Evolutionary conservation across 2,113 vertebrate genomes (phyloP).

Genomic region (Ciconia stormi): DNA sequence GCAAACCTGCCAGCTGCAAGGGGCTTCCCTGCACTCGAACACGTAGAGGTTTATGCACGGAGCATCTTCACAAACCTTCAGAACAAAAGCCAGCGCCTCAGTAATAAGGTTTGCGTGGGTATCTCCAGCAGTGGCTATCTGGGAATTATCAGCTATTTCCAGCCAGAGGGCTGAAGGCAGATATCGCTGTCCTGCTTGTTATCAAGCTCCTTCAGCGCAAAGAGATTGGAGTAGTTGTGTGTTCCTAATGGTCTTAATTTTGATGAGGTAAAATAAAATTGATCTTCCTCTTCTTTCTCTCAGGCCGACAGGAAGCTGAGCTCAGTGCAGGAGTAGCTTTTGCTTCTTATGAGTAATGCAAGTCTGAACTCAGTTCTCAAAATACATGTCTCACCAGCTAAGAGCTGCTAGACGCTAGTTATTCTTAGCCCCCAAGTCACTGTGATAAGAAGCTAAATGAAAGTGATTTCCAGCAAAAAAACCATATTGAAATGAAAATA

Average conservation of each 20-base stretch:
- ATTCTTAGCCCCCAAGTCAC: slow-evolving; percentile 38
- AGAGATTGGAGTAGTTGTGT: neutral
- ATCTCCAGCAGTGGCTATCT: neutral
- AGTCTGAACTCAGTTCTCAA: slow-evolving; percentile 22
- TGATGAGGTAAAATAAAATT: neutral
- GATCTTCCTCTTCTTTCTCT: neutral
- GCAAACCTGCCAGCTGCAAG: neutral
- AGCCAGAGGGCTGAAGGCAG: neutral
- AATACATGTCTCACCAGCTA: slow-evolving; percentile 16
- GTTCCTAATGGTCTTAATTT: neutral
- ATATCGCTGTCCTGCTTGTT: neutral
- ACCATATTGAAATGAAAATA: slow-evolving; percentile 29
- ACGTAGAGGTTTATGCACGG: neutral
- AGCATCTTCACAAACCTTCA: neutral
- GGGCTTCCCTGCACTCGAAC: neutral
- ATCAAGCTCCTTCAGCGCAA: neutral
- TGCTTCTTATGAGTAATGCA: slow-evolving; percentile 15
- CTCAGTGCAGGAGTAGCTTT: neutral
- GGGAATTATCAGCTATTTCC: neutral
- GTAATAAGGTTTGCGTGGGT: neutral
- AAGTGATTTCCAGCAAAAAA: slow-evolving; percentile 10
- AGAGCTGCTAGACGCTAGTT: slow-evolving; percentile 31
- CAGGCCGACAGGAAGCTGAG: neutral
- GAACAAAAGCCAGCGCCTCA: neutral
- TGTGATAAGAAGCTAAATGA: neutral